These are phyloP conservation scores for Mesorhabditis sp. DNA, from an alignment of 2,888 invertebrate genomes.

Conservation along the genomic window DNA sequence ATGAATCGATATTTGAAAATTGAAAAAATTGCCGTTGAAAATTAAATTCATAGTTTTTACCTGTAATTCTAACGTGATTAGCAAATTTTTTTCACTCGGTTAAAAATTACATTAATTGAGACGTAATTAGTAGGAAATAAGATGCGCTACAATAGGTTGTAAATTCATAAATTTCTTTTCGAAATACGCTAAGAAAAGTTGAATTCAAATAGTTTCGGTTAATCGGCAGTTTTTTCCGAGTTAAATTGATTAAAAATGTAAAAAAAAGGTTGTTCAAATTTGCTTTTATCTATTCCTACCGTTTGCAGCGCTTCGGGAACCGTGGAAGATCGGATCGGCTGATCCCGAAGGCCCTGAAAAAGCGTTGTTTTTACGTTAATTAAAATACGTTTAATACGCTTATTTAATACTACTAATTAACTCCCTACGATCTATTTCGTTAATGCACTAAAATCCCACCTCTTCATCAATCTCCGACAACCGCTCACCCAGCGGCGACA, in stretches of 20 bases:
- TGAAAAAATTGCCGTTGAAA: too few species aligned
- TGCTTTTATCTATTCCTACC: not conserved
- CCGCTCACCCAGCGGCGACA: constrained; percentile 37
- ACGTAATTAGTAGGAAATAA: too few species aligned
- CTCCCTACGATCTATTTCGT: not conserved
- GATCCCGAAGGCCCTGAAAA: constrained; percentile 19
- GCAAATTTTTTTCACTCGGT: too few species aligned
- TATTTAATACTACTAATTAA: not conserved
- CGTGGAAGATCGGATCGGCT: constrained; percentile 45
- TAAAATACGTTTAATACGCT: not conserved
- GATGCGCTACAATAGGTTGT: too few species aligned
- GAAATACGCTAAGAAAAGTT: too few species aligned
- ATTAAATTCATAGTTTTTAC: too few species aligned
- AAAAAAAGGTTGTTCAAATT: not conserved
- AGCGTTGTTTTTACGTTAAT: not conserved
- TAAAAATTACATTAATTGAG: too few species aligned
- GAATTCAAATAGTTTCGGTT: too few species aligned
- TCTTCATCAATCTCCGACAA: constrained; percentile 37
- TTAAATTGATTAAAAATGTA: not conserved
- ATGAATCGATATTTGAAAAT: too few species aligned
- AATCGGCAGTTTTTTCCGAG: too few species aligned
- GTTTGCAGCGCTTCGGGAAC: constrained; percentile 47
- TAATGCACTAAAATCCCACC: not conserved
- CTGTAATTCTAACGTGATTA: too few species aligned
- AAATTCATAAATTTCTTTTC: too few species aligned